Evolutionary conservation across 2,113 vertebrate species (phyloP).

Genomic region (Hippocampus zosterae): DNA sequence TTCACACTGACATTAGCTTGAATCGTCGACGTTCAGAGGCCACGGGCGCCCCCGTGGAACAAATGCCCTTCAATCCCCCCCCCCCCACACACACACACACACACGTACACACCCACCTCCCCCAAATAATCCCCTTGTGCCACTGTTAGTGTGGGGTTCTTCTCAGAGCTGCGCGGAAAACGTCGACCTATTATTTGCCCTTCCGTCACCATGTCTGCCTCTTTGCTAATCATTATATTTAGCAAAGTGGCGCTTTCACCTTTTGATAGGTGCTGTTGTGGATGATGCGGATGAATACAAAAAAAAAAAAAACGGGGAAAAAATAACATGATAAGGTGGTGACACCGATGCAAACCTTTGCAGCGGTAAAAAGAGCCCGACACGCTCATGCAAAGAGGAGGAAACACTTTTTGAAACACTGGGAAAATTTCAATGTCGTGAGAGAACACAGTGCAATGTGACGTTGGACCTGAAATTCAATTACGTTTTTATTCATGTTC

Average conservation of each 20-base stretch:
- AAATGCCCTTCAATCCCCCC: conserved; percentile 66
- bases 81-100: too few species aligned
- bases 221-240: conserved; percentile 54
- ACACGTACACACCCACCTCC: too few species aligned
- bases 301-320: conserved; percentile 8
- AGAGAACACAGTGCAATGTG: not conserved
- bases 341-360: conserved; percentile 38
- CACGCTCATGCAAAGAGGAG: not conserved
- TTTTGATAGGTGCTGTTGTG: conserved; percentile 31
- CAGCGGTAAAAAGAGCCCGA: conserved; percentile 11
- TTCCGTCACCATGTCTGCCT: conserved; percentile 41
- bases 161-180: conserved; percentile 50
- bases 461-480: not conserved
- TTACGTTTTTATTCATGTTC: too few species aligned
- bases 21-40: conserved; percentile 60
- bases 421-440: not conserved
- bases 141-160: conserved; percentile 39
- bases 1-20: conserved; percentile 72
- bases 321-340: conserved; percentile 28
- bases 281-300: conserved; percentile 26
- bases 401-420: not conserved
- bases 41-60: conserved; percentile 61
- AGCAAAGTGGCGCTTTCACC: conserved; percentile 37
- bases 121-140: conserved; percentile 64
- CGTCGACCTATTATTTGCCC: conserved; percentile 51